A percentile compares a stretch with the other conserved stretches of the same genome.
Evolutionary conservation across 2,797 vertebrate species (phyloP).

Genomic region (Falco naumanni): DNA sequence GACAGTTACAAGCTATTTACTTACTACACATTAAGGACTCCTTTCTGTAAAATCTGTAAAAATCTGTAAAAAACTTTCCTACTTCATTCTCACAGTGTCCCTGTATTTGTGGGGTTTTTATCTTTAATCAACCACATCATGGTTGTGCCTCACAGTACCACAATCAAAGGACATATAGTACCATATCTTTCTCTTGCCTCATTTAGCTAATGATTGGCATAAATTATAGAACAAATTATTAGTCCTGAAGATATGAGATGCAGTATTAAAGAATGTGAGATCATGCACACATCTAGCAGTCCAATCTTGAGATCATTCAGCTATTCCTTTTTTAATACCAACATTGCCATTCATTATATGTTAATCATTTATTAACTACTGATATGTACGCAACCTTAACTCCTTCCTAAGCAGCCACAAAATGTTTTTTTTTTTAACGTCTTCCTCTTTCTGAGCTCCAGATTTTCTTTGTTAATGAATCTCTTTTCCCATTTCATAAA

Average conservation of each 20-base stretch:
- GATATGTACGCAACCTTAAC: neutral
- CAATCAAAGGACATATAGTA: neutral
- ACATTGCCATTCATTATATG: neutral
- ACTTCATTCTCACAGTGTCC: neutral
- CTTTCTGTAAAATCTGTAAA: too few species aligned
- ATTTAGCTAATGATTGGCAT: neutral
- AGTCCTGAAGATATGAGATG: neutral
- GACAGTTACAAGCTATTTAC: neutral
- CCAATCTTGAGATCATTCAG: neutral
- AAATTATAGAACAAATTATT: neutral
- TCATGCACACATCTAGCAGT: neutral
- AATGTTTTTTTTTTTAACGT: neutral
- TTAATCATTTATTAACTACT: neutral
- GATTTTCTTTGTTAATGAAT: neutral
- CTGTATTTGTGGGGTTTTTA: fast-evolving
- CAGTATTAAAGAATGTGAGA: neutral
- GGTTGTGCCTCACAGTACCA: too few species aligned
- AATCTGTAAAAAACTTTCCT: neutral
- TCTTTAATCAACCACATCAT: neutral
- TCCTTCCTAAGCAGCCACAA: neutral
- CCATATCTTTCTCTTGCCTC: neutral
- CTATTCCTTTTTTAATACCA: neutral
- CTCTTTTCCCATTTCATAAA: neutral
- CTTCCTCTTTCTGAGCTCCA: neutral
- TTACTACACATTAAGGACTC: neutral